These are phyloP conservation scores for Phrynocephalus guinanensis DNA, from an alignment of 2,797 vertebrate species.

Conservation along the genomic window DNA sequence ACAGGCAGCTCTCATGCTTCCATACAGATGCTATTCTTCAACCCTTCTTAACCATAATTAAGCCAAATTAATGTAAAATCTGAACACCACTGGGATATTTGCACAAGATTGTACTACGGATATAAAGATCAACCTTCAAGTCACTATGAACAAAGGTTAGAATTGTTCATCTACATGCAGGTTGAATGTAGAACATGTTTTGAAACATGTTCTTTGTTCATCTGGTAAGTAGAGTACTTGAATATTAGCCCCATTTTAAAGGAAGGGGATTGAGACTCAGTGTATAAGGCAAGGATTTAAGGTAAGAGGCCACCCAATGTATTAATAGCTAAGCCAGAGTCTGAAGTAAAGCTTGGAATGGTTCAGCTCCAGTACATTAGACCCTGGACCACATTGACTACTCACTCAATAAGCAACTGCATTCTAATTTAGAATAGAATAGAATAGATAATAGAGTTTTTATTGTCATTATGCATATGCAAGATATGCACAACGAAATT, in stretches of 20 bases:
- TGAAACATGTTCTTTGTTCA: not conserved
- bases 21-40: constrained; percentile 35
- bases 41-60: constrained; percentile 41
- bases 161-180: constrained; percentile 37
- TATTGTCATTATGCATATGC: no score
- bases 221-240: no score
- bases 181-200: not conserved
- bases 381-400: not conserved
- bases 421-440: not conserved
- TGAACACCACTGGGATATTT: constrained; percentile 52
- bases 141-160: constrained; percentile 32
- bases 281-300: not conserved
- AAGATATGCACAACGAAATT: no score
- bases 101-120: constrained; percentile 49
- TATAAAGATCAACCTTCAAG: constrained; percentile 39
- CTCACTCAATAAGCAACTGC: not conserved
- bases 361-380: not conserved
- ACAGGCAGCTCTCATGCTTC: constrained; percentile 29
- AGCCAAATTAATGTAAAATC: constrained; percentile 58
- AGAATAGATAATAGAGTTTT: no score
- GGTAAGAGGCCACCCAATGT: not conserved
- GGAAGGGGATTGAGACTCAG: not conserved
- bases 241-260: not conserved
- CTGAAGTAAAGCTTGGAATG: not conserved
- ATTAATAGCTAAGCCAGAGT: not conserved